Conservation (phyloP, 2,113 vertebrate species). For the Lophotis ruficrista region DNA sequence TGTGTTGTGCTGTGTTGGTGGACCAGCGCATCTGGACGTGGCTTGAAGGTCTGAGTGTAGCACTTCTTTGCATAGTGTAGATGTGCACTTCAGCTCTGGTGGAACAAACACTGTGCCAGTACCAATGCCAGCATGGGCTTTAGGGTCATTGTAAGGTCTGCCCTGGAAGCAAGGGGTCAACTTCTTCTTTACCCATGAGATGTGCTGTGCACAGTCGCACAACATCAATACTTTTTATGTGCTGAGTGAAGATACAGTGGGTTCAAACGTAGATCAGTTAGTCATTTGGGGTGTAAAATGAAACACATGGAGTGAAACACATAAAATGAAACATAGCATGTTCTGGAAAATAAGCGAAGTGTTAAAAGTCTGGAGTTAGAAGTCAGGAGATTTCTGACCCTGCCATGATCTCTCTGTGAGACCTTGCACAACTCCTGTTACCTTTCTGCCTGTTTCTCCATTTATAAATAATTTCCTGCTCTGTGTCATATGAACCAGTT, state of each 20-base stretch:
- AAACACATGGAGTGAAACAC: not conserved
- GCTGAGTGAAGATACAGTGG: not conserved
- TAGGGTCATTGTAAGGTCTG: not conserved
- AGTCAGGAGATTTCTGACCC: not conserved
- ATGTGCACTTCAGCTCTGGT: not conserved
- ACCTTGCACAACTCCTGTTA: not conserved
- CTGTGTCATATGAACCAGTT: constrained; percentile 3
- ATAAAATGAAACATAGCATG: not conserved
- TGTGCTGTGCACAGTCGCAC: accelerated
- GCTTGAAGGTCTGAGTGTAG: not conserved
- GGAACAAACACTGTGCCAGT: not conserved
- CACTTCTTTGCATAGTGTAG: accelerated
- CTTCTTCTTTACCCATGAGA: not conserved
- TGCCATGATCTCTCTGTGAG: not conserved
- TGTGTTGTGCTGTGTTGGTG: not conserved
- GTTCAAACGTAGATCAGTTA: not conserved
- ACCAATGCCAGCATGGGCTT: not conserved
- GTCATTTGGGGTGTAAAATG: not conserved
- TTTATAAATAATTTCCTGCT: constrained; percentile 38
- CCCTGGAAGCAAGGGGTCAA: not conserved
- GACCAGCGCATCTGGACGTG: not conserved
- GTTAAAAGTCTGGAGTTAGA: not conserved
- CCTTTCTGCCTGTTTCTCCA: constrained; percentile 17
- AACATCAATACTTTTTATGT: not conserved
- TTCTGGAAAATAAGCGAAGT: not conserved